Evolutionary conservation across 2,797 vertebrate species (phyloP), one percentile per base, ranked within the genome.

Genomic region (Pantherophis vulpinus): DNA sequence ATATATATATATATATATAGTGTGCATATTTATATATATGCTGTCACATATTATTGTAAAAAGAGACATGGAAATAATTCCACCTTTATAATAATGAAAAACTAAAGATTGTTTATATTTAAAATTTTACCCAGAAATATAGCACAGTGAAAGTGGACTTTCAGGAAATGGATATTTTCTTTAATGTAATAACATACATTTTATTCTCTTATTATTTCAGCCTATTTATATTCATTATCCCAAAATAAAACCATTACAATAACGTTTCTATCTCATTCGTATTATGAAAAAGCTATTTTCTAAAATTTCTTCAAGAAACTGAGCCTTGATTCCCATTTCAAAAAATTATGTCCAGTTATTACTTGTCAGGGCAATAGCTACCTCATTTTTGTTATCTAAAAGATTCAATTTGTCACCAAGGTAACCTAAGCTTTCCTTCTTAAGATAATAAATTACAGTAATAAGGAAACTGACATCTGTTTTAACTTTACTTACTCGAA

Each of bases 321-420:
- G 27, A 93, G 14, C 56, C 92, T 96, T 93, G 93, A 83, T 12
- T 11, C 25, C 63, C 16, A 51, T 93, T 93, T 91, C 70, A 91
- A 96, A 79, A 74, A 93, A 90, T 12, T 7, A 60, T 91, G 10
- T 92, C 89, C 94, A 90, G 27, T 25, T 27, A 66, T 96, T 95
- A 56, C 63, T 94, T 87, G 4, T 94, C 93, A 93, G 63, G 89
- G 20, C 92, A 60, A 92, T 94, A 95, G 88, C 95, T 94, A 92
- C 90, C 60, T 90, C 55, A 3, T 55, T 59, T 89, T 95, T 96
- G 55, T 63, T 92, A 94, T 90, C 54, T 86, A 94, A 90, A 92
- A 60, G 87, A 91, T 86, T 56, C 94, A 93, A 95, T 96, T 93
- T 97, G 95, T 97, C 94, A 96, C 94, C 92, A 95, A 94, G 94